These are phyloP conservation scores for Leptopterna dolabrata DNA, from an alignment of 2,888 invertebrate genomes.

Conservation along the genomic window DNA sequence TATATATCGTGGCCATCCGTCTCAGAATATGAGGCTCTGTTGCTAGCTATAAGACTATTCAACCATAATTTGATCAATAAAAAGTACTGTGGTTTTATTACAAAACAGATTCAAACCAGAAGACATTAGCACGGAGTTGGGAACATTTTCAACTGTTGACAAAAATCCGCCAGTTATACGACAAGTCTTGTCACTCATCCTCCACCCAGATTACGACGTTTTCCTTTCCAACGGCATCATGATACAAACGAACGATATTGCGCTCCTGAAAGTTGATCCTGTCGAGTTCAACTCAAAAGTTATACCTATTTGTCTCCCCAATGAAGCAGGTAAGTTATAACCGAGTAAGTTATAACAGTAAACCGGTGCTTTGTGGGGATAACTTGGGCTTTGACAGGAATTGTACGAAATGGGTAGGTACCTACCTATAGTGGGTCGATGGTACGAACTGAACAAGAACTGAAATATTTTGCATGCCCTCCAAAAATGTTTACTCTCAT, in stretches of 20 bases:
- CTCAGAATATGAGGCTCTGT: too few species aligned
- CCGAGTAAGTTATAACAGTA: not conserved
- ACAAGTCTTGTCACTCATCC: not conserved
- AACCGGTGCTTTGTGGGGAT: not conserved
- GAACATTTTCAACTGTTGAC: not conserved
- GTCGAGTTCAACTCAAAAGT: not conserved
- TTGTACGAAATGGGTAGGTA: too few species aligned
- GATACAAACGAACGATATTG: constrained; percentile 35
- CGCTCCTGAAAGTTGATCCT: not conserved
- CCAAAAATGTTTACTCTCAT: too few species aligned
- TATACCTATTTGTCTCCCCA: constrained; percentile 32
- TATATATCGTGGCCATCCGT: too few species aligned
- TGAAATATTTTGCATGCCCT: too few species aligned
- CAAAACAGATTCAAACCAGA: not conserved
- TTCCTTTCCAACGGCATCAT: constrained; percentile 28
- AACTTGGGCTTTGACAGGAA: too few species aligned
- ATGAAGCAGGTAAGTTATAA: not conserved
- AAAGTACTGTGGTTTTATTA: not conserved
- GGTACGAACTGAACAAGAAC: too few species aligned
- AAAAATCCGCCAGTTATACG: not conserved
- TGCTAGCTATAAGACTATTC: too few species aligned
- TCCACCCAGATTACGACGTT: constrained; percentile 27
- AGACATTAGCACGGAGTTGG: not conserved
- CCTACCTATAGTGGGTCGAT: too few species aligned
- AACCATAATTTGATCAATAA: too few species aligned